Conservation (phyloP, 2,797 vertebrate species). For the Eulemur mongoz region DNA sequence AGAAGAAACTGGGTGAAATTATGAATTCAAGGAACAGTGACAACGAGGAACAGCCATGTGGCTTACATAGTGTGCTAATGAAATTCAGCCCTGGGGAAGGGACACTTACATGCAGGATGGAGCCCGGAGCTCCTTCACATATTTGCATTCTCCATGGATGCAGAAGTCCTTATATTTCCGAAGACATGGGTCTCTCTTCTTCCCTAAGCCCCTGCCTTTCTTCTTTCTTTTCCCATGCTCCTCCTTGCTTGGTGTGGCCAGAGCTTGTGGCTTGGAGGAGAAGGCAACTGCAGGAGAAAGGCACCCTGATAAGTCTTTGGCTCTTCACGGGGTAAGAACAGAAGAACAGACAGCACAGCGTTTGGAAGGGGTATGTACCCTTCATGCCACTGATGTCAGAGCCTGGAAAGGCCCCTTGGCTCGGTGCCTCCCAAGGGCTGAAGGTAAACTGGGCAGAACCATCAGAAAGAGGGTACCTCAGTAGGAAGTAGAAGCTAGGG, state of each 20-base stretch:
- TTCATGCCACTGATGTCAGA: neutral
- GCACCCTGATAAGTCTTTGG: neutral
- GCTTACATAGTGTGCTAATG: neutral
- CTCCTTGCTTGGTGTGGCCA: slow-evolving; percentile 86
- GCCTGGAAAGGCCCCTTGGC: neutral
- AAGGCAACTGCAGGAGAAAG: slow-evolving; percentile 88
- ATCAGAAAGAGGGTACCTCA: neutral
- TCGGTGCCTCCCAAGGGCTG: neutral
- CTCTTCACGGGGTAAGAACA: neutral
- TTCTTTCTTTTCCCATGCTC: slow-evolving; percentile 88
- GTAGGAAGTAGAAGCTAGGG: neutral
- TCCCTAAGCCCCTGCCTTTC: slow-evolving; percentile 93
- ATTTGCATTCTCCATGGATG: slow-evolving; percentile 95
- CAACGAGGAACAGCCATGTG: slow-evolving; percentile 50
- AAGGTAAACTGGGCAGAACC: neutral
- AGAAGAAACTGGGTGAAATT: slow-evolving; percentile 62
- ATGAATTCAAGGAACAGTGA: slow-evolving; percentile 81
- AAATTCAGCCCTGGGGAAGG: neutral
- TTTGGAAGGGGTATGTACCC: neutral
- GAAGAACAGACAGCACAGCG: neutral
- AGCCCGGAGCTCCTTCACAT: slow-evolving; percentile 87
- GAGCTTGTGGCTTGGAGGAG: slow-evolving; percentile 93
- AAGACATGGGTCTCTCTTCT: slow-evolving; percentile 95
- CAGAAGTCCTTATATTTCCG: slow-evolving; percentile 96
- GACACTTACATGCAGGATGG: slow-evolving; percentile 94